Evolutionary conservation across 2,113 vertebrate species (phyloP), one percentile per base, ranked within the genome.

Genomic region (Oenanthe oenanthe): DNA sequence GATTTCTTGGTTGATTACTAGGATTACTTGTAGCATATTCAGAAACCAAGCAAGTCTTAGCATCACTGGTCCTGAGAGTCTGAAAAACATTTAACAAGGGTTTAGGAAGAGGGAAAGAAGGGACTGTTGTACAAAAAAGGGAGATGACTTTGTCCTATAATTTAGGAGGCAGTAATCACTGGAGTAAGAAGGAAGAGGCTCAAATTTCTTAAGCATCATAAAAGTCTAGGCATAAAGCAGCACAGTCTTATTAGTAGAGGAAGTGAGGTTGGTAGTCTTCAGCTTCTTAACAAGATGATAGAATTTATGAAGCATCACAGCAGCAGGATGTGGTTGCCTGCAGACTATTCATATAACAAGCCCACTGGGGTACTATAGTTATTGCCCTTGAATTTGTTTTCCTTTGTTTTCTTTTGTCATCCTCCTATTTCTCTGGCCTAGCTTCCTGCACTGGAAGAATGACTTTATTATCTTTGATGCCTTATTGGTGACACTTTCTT

Each of bases 271-370:
- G 98, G 98, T 95, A 95, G 96, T 98, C 97, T 98, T 98, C 98
- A 98, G 98, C 97, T 90, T 97, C 97, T 97, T 98, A 98, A 99
- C 97, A 98, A 99, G 98, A 98, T 92, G 97, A 98, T 98, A 98
- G 98, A 98, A 98, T 99, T 99, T 99, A 99, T 98, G 98, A 99
- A 98, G 97, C 95, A 84, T 97, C 95, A 84, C 60, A 36, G 97
- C 92, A 87, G 98, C 98, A 98, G 97, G 97, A 98, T 96, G 94
- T 97, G 95, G 98, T 98, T 98, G 98, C 98, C 98, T 98, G 97
- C 97, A 96, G 98, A 97, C 98, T 97, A 94, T 98, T 98, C 98
- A 97, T 97, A 97, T 99, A 99, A 99, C 98, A 99, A 99, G 98
- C 98, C 98, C 98, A 98, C 98, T 65, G 94, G 98, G 98, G 98